Base-by-base conservation (phyloP, 1,140 invertebrate genomes). In the Bombus vancouverensis region DNA sequence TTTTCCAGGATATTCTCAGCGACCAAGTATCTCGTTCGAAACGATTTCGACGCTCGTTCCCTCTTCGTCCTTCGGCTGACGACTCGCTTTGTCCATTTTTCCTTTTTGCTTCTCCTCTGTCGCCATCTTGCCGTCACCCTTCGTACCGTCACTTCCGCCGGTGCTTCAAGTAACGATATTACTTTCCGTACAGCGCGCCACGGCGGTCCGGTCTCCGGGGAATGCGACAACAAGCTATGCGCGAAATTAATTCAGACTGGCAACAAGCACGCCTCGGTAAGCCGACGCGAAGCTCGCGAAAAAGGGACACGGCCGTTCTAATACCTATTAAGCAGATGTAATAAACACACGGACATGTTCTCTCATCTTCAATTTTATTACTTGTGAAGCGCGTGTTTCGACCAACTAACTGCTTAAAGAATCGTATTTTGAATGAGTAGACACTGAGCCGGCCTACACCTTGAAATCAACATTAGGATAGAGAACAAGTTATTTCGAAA, bases 171-270 rank as follows among this genome's bases (percentile, higher is more conserved):
- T 42, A 73, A 82, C 82, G 83, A 90, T 90, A 90, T 90, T 90
- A 90, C 86, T 86, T 90, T 86, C 62, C 86, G 86, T 73, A 68
- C 65, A n/a, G 59, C 1, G 12, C 18, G 18, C 18, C 18, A 9
- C 28, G 83, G 25, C 75, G 80, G 76, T 83, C 86, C 80, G 44
- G 18, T 37, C 88, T 82, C 72, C 72, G 68, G 80, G 88, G 88
- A 90, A 88, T 86, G 88, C 86, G 89, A 90, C 89, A 90, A 83
- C 88, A 86, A 88, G 89, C 80, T 88, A 70, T 73, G 89, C 80
- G 83, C 80, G 89, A 90, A 90, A 90, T 90, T 90, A 90, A 90
- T 90, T 90, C 89, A 81, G 71, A 83, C 89, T 47, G 57, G 80
- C 72, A 81, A 85, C 88, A 81, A 85, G 76, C 86, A 79, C 85